Conservation (phyloP, 2,888 invertebrate genomes). For the Nasonia oneida region DNA sequence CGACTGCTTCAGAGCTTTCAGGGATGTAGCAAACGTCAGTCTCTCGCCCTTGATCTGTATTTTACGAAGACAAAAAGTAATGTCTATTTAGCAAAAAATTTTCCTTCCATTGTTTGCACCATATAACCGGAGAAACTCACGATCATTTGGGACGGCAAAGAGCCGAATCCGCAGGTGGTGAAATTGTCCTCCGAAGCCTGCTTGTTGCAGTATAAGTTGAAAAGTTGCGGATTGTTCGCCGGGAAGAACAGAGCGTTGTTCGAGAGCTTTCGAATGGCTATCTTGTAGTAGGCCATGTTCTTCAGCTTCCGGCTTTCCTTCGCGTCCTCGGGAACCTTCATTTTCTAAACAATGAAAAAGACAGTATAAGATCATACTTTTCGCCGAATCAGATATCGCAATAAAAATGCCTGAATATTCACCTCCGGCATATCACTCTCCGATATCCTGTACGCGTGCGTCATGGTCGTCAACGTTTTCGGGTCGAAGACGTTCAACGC, state of each 20-base stretch:
- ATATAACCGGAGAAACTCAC: not conserved
- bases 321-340: conserved; percentile 72
- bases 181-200: not conserved
- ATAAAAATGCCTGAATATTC: not conserved
- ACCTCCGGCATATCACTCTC: conserved; percentile 74
- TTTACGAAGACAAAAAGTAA: not conserved
- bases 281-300: conserved; percentile 82
- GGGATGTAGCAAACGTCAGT: conserved; percentile 53
- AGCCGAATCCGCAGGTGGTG: conserved; percentile 40
- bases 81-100: not conserved
- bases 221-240: conserved; percentile 80
- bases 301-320: conserved; percentile 81
- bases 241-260: conserved; percentile 83
- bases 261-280: conserved; percentile 82
- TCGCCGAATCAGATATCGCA: not conserved
- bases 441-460: conserved; percentile 76
- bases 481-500: conserved; percentile 77
- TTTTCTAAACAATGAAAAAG: conserved; percentile 58
- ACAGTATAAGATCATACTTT: not conserved
- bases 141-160: not conserved
- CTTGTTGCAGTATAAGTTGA: conserved; percentile 63
- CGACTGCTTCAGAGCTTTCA: conserved; percentile 65
- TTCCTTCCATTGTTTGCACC: not conserved
- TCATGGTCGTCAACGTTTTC: conserved; percentile 64
- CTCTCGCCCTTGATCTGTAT: not conserved